Conservation (phyloP, 1,140 invertebrate species). For the Rhopalosiphum padi region DNA sequence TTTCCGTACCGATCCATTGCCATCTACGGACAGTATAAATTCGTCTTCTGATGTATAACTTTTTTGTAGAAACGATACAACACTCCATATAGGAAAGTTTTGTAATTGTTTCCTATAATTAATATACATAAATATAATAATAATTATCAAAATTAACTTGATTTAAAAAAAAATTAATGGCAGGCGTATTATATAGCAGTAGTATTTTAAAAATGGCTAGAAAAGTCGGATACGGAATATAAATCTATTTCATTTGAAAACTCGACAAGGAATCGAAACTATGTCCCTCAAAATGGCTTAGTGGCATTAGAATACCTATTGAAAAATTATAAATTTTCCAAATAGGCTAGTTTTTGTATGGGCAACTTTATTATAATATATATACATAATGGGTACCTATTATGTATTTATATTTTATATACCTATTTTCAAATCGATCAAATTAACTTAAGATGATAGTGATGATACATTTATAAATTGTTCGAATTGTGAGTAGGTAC, state of each 20-base stretch:
- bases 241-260: background rate
- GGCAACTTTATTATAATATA: too few relatives aligned
- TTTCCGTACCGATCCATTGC: conserved; percentile 31
- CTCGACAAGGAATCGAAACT: too few relatives aligned
- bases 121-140: background rate
- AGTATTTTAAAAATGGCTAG: background rate
- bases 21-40: conserved; percentile 35
- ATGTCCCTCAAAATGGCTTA: too few relatives aligned
- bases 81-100: conserved; percentile 39
- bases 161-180: background rate
- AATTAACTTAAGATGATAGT: too few relatives aligned
- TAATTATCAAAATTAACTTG: background rate
- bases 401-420: too few relatives aligned
- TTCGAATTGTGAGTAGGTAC: too few relatives aligned
- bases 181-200: background rate
- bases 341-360: too few relatives aligned
- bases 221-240: background rate
- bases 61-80: conserved; percentile 42
- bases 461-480: too few relatives aligned
- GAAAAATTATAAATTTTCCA: too few relatives aligned
- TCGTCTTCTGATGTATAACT: conserved; percentile 33
- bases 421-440: too few relatives aligned
- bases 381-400: too few relatives aligned
- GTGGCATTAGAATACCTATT: too few relatives aligned
- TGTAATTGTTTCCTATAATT: background rate